Evolutionary conservation across 2,888 invertebrate genomes (phyloP).

Genomic region (Cataglyphis livida): DNA sequence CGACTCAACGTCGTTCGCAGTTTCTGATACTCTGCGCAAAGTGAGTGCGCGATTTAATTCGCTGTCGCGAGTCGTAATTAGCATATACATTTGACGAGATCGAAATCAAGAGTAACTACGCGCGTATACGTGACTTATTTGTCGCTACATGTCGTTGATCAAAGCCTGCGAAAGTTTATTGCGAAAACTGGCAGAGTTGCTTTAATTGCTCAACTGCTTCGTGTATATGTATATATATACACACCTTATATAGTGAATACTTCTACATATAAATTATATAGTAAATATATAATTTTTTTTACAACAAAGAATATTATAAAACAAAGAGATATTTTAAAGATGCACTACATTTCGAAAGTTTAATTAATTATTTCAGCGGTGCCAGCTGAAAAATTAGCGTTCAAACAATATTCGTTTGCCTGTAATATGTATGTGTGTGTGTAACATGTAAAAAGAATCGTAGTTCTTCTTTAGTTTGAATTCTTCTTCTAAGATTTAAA

Average conservation of each 20-base stretch:
- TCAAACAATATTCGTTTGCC: not conserved
- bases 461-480: not conserved
- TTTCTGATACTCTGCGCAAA: conserved; percentile 17
- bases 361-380: too few relatives aligned
- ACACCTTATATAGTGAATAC: not conserved
- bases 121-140: not conserved
- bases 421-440: not conserved
- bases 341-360: not conserved
- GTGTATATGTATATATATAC: not conserved
- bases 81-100: not conserved
- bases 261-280: not conserved
- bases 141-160: not conserved
- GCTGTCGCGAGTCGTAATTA: conserved; percentile 20
- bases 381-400: not conserved
- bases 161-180: not conserved
- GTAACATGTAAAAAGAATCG: conserved; percentile 9
- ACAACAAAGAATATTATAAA: not conserved
- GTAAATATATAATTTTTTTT: not conserved
- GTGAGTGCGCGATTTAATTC: conserved; percentile 18
- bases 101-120: not conserved
- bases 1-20: not conserved
- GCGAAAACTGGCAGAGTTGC: not conserved
- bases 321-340: not conserved
- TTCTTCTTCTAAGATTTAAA: conserved; percentile 41
- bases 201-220: not conserved